These are phyloP conservation scores for Psilopsiagon aymara DNA, from an alignment of 2,113 vertebrate genomes.

Conservation along the genomic window DNA sequence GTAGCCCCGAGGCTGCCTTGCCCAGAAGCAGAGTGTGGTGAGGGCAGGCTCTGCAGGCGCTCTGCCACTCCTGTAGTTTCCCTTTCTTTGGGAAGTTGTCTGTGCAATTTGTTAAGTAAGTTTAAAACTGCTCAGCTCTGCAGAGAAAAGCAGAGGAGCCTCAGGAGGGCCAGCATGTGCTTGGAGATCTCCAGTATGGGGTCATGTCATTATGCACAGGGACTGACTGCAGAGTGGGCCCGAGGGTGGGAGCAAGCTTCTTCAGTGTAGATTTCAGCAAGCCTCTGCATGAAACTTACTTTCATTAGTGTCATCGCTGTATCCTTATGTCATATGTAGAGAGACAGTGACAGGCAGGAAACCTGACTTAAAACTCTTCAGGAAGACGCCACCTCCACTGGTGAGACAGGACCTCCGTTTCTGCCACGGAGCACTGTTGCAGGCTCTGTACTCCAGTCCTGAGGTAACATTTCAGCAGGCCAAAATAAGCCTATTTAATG, in stretches of 20 bases:
- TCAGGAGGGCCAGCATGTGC: background rate
- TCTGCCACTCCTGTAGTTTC: background rate
- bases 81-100: background rate
- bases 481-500: background rate
- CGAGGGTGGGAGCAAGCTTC: accelerated
- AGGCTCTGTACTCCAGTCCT: background rate
- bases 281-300: background rate
- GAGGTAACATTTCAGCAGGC: background rate
- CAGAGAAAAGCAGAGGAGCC: background rate
- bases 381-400: accelerated
- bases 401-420: accelerated
- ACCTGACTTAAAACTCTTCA: background rate
- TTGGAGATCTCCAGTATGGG: no score
- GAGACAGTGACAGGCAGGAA: background rate
- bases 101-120: background rate
- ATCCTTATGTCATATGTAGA: background rate
- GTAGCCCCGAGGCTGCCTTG: background rate
- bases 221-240: background rate
- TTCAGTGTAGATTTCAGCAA: accelerated
- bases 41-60: accelerated
- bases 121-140: background rate
- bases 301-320: background rate
- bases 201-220: accelerated
- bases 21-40: accelerated
- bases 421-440: background rate